Evolutionary conservation across 2,113 vertebrate species (phyloP).

Genomic region (Gallinago paraguaiae): DNA sequence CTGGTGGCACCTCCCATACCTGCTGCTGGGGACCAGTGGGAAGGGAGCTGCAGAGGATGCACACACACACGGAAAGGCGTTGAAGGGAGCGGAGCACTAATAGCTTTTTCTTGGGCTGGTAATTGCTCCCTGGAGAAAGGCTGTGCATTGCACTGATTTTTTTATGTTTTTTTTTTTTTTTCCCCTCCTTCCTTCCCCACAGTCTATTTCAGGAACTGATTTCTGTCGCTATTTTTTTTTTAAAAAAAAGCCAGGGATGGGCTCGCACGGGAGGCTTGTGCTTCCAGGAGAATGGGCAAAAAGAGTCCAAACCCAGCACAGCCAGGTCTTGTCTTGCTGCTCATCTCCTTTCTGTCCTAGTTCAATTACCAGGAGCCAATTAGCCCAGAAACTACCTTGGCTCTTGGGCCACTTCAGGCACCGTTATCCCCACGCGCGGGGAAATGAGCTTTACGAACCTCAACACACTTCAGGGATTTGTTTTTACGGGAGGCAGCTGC

Average conservation of each 20-base stretch:
- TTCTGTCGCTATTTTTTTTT: background rate
- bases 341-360: background rate
- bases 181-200: background rate
- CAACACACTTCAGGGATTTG: background rate
- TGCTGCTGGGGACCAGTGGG: background rate
- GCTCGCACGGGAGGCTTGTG: background rate
- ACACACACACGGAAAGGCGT: background rate
- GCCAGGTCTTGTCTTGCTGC: background rate
- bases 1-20: background rate
- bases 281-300: conserved; percentile 20
- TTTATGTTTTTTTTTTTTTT: background rate
- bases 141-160: background rate
- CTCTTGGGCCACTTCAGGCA: background rate
- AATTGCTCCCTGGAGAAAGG: conserved; percentile 70
- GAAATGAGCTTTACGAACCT: background rate
- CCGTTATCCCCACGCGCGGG: background rate
- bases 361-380: background rate
- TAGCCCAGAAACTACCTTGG: background rate
- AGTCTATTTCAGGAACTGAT: conserved; percentile 63
- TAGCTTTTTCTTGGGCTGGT: conserved; percentile 30
- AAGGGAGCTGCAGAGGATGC: background rate
- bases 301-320: background rate
- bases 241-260: background rate
- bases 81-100: background rate
- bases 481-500: background rate